These are phyloP conservation scores for Andrena fulva DNA, from an alignment of 2,888 invertebrate genomes.

Conservation along the genomic window DNA sequence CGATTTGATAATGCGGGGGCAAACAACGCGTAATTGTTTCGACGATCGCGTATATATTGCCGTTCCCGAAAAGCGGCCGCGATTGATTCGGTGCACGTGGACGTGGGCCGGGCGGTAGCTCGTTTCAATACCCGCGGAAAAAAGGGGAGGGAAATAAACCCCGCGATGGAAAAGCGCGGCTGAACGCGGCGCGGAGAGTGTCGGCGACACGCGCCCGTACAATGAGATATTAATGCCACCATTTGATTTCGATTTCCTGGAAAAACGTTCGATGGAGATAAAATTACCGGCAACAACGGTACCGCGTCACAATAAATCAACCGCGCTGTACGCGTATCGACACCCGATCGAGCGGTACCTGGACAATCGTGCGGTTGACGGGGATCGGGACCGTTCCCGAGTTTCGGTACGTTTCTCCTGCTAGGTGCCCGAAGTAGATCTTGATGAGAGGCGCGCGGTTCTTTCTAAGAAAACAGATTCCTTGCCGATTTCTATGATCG, in stretches of 20 bases:
- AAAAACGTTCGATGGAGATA: conserved; percentile 82
- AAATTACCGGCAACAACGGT: conserved; percentile 80
- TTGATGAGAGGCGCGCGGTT: no score
- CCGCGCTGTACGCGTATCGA: conserved; percentile 52
- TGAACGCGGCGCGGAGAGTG: conserved; percentile 77
- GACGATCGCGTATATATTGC: conserved; percentile 70
- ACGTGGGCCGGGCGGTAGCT: conserved; percentile 67
- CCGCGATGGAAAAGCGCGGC: conserved; percentile 77
- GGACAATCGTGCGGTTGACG: conserved; percentile 51
- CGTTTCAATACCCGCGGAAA: conserved; percentile 77
- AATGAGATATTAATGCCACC: conserved; percentile 83
- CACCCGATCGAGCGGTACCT: conserved; percentile 53
- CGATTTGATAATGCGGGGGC: conserved; percentile 67
- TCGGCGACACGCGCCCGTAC: conserved; percentile 79
- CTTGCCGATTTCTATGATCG: no score
- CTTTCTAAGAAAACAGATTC: no score
- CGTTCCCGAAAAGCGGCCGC: conserved; percentile 56
- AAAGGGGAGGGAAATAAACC: conserved; percentile 75
- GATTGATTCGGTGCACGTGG: conserved; percentile 69
- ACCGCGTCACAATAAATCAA: conserved; percentile 79
- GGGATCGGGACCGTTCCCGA: not conserved
- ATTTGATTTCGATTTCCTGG: conserved; percentile 83
- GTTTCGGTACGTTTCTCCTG: not conserved
- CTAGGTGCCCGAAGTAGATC: not conserved
- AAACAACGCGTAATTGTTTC: conserved; percentile 70